Percentiles rank a stretch among this genome's conserved stretches.
These are phyloP conservation scores for Gymnoscopelus microlampas DNA, from an alignment of 2,797 vertebrate species.

Conservation along the genomic window DNA sequence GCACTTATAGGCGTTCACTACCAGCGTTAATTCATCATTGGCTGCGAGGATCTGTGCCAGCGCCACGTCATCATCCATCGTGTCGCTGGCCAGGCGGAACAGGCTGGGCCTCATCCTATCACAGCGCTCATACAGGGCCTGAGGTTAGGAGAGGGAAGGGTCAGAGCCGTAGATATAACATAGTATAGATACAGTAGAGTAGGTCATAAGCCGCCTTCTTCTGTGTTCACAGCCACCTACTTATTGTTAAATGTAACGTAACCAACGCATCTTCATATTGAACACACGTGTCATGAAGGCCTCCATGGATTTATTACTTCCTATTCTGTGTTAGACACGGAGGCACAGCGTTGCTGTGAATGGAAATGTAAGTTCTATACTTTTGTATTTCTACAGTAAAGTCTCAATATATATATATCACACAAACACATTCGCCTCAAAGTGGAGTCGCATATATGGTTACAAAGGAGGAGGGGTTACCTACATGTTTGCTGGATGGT, in stretches of 20 bases:
- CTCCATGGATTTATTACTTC: too few species aligned
- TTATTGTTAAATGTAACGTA: too few species aligned
- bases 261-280: too few species aligned
- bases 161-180: not conserved
- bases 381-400: too few species aligned
- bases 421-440: not conserved
- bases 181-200: too few species aligned
- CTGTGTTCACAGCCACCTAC: too few species aligned
- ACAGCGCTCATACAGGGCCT: conserved; percentile 83
- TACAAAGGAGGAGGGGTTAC: not conserved
- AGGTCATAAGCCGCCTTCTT: too few species aligned
- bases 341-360: too few species aligned
- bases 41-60: conserved; percentile 86
- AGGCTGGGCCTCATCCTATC: conserved; percentile 87
- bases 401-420: not conserved
- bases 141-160: not conserved
- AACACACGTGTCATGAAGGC: too few species aligned
- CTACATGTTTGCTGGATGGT: too few species aligned
- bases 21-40: conserved; percentile 82
- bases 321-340: too few species aligned
- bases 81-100: conserved; percentile 89
- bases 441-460: not conserved
- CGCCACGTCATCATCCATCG: conserved; percentile 82
- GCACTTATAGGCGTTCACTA: conserved; percentile 79
- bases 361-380: too few species aligned